Conservation (phyloP, 2,888 invertebrate genomes). For the Piscicola geometra region DNA sequence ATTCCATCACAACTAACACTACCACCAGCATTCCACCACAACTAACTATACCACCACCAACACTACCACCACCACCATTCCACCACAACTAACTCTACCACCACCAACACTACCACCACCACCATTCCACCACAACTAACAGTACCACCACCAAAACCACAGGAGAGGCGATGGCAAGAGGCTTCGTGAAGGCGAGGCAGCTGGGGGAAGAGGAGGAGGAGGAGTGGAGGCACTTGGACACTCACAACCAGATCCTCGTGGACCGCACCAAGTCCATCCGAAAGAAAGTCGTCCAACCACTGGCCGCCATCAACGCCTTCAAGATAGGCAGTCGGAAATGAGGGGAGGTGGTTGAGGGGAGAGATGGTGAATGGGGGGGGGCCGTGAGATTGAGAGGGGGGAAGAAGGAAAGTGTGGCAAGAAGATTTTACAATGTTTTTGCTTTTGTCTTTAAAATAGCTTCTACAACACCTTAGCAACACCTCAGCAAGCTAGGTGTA, state of each 20-base stretch:
- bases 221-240: conserved; percentile 49
- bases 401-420: too few species aligned
- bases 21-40: neutral
- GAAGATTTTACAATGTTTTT: neutral
- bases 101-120: neutral
- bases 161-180: conserved; percentile 52
- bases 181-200: conserved; percentile 52
- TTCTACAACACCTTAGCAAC: neutral
- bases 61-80: too few species aligned
- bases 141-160: neutral
- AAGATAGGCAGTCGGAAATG: conserved; percentile 3
- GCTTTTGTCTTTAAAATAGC: neutral
- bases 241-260: conserved; percentile 51
- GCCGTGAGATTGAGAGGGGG: too few species aligned
- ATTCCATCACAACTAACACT: too few species aligned
- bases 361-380: neutral
- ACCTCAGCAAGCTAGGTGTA: too few species aligned
- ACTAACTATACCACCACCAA: too few species aligned
- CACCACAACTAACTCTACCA: neutral
- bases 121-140: neutral
- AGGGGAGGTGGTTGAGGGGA: neutral
- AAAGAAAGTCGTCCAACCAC: conserved; percentile 47
- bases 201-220: conserved; percentile 43
- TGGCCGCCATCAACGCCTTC: conserved; percentile 49
- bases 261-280: conserved; percentile 48